Evolutionary conservation across 2,797 vertebrate species (phyloP).

Genomic region (Acipenser oxyrinchus): DNA sequence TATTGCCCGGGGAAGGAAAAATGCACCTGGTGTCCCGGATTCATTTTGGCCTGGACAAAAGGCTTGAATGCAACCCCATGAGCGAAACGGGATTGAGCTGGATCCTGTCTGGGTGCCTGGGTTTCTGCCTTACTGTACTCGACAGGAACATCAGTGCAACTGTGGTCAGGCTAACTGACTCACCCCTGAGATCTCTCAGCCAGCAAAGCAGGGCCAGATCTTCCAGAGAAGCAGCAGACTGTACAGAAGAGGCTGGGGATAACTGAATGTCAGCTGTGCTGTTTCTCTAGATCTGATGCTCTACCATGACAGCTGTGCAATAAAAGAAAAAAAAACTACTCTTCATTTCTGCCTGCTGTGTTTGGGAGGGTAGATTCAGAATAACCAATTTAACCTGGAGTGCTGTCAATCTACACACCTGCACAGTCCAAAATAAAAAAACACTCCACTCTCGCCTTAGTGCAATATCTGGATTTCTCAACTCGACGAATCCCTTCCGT

Average conservation of each 20-base stretch:
- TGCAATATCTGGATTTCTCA: no score
- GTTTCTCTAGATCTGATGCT: neutral
- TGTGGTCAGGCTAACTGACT: conserved; percentile 15
- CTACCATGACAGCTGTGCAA: conserved; percentile 20
- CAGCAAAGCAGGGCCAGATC: conserved; percentile 15
- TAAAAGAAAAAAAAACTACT: conserved; percentile 18
- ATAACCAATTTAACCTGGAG: conserved; percentile 29
- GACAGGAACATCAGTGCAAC: conserved; percentile 11
- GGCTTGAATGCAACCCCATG: no score
- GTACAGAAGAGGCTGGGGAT: neutral
- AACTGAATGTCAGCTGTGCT: no score
- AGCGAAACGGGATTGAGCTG: no score
- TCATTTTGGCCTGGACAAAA: no score
- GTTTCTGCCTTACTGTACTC: conserved; percentile 10
- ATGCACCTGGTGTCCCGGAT: no score
- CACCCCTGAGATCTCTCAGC: conserved; percentile 12
- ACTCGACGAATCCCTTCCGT: no score
- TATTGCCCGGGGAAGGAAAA: no score
- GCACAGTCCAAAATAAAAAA: conserved; percentile 32
- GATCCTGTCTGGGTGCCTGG: neutral
- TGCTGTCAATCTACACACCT: conserved; percentile 36
- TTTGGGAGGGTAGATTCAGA: conserved; percentile 27
- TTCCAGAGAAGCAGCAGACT: neutral
- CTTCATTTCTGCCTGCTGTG: conserved; percentile 36
- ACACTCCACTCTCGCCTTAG: no score